Evolutionary conservation across 2,888 invertebrate species (phyloP), one percentile per base, ranked within the genome.

Genomic region (Drosophila kanekoi): DNA sequence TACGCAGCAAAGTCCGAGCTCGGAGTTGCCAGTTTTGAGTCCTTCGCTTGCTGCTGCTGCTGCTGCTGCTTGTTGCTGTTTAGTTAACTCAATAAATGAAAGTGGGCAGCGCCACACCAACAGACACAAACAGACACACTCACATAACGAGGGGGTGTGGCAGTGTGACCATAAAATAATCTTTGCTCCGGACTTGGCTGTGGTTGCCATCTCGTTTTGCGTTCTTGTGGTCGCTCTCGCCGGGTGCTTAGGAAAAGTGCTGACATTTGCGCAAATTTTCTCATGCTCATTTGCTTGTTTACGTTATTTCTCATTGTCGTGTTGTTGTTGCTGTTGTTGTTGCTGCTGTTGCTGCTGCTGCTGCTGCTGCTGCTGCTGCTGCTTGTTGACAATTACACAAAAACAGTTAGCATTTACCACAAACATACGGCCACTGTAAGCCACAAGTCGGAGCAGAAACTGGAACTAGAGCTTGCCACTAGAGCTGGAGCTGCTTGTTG

Each of bases 321-420:
- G 38, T 61, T 63, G 58, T 53, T 60, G 51, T n/a, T 62, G 51
- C 23, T 61, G 60, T 10, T 59, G 61, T 20, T 63, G n/a, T n/a
- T n/a, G n/a, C n/a, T n/a, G n/a, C n/a, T n/a, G n/a, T n/a, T n/a
- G n/a, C n/a, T n/a, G 63, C n/a, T 61, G 62, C 9, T 68, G 59
- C 23, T 62, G 48, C 13, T 56, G 20, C 16, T 70, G 48, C 13
- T 49, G 54, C 13, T 59, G 54, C 5, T 51, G 54, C 20, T 59
- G 62, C 59, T 66, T 81, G 78, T 74, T 87, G 88, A 87, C 83
- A 83, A 83, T 83, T 83, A 83, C 85, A 87, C 88, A 83, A 83
- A 87, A 83, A 87, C 88, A 74, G 87, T 81, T 87, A 69, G 72
- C 82, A 81, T 87, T 87, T 77, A 81, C 83, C 85, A 74, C 85